phyloP scores from a whole-genome alignment of 2,888 invertebrate genomes.

The Pollenia griseotomentosa region DNA sequence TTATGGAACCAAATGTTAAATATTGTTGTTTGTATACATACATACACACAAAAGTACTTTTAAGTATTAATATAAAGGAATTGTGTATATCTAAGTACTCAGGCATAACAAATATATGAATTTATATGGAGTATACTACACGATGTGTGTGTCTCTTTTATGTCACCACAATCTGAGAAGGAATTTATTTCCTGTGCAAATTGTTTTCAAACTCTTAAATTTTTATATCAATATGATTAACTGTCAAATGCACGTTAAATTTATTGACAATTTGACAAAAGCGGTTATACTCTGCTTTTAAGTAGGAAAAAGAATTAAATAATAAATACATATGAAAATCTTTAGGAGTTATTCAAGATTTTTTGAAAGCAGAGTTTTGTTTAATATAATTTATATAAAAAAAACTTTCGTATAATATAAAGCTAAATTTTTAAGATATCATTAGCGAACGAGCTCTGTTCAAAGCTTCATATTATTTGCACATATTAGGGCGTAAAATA shows the following conservation, averaged over 20 bases:
- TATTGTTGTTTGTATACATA: not conserved
- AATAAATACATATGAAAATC: not conserved
- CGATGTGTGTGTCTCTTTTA: not conserved
- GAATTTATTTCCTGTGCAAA: slow-evolving; percentile 28
- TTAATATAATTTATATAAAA: too few species aligned
- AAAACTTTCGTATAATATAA: too few species aligned
- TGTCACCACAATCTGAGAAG: not conserved
- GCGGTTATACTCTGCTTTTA: not conserved
- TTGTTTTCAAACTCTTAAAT: slow-evolving; percentile 17
- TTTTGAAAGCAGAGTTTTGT: too few species aligned
- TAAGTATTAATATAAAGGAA: not conserved
- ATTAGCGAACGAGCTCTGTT: too few species aligned
- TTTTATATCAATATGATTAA: slow-evolving; percentile 77
- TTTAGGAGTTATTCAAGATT: too few species aligned
- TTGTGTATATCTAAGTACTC: too few species aligned
- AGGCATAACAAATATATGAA: too few species aligned
- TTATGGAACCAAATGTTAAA: not conserved
- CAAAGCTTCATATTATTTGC: too few species aligned
- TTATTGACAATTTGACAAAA: slow-evolving; percentile 28
- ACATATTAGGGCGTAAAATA: too few species aligned
- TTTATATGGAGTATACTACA: too few species aligned
- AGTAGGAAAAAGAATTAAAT: not conserved
- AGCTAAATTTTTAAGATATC: too few species aligned
- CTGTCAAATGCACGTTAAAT: slow-evolving; percentile 79
- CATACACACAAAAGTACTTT: not conserved